phyloP scores from a whole-genome alignment of 2,113 vertebrate genomes.

The Psephotus haematonotus region DNA sequence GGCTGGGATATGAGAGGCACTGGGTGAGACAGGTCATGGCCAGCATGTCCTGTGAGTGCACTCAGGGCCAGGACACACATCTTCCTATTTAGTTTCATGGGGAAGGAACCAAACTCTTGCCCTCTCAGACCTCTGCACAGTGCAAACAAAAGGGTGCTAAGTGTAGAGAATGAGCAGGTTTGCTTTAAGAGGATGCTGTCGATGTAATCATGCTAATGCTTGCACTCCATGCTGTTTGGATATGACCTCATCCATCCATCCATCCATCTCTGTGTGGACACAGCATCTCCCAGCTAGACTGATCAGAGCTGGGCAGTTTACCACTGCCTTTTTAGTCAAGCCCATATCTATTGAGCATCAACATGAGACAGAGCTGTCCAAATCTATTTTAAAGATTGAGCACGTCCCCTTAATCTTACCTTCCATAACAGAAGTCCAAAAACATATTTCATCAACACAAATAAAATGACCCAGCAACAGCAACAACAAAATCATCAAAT shows the following conservation, averaged over 20 bases:
- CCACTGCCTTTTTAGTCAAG: background rate
- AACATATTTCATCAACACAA: background rate
- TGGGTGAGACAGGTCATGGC: fast-evolving
- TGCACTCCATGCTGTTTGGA: background rate
- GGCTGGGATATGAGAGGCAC: background rate
- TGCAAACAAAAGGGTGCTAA: background rate
- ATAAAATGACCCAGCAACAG: background rate
- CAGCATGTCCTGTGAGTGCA: background rate
- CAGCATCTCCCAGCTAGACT: background rate
- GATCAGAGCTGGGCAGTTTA: background rate
- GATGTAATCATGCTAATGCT: background rate
- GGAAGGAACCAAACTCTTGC: background rate
- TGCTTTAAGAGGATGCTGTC: fast-evolving
- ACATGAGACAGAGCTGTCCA: background rate
- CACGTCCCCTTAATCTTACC: background rate
- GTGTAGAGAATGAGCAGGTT: background rate
- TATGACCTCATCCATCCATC: background rate
- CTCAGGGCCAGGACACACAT: background rate
- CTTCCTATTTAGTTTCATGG: background rate
- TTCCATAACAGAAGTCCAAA: background rate
- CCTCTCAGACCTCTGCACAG: background rate
- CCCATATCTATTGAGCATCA: background rate
- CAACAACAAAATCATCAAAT: background rate
- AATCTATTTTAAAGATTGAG: background rate
- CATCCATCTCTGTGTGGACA: background rate